Base-by-base conservation (phyloP, 2,797 vertebrate species). In the Sebastiscus tertius region DNA sequence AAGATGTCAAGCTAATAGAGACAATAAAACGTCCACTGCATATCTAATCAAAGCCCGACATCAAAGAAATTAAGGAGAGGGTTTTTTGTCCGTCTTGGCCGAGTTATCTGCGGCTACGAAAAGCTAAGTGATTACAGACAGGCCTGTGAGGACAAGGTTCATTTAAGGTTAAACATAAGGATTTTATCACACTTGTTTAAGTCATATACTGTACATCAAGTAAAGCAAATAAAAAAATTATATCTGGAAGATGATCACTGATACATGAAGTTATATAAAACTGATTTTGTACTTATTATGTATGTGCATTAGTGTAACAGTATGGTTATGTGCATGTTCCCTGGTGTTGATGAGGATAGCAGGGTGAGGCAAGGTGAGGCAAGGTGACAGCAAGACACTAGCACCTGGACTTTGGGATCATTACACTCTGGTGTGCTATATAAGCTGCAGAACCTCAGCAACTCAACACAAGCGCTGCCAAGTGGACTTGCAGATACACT, bases 381-480 rank as follows among this genome's bases (percentile, higher is more conserved):
- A 46, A 71, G 63, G 81, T 93, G 93, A 94, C 93, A 94, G 86
- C 92, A 81, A 75, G 88, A 70, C 92, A 93, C 72, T 65, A 31
- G 42, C 59, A 22, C 27, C 69, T 94, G 94, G 93, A 95, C 94
- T 95, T 94, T 95, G 93, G 65, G 65, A 89, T 91, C 76, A 76
- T 92, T 81, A 81, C 22, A n/a, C 56, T 62, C 54, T 20, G 65
- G 13, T 65, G 62, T 4, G 6, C 85, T 94, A 90, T 94, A 93
- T 82, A 94, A 94, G 74, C 81, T 26, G 52, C 58, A 60, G 66
- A 70, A 22, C 3, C 8, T 67, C 70, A 61, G 24, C 54, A 55
- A 49, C 2, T 74, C 8, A 79, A 11, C 84, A 92, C 89, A 88
- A 90, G 83, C 84, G 46, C 62, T 81, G 61, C 75, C 80, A 68